phyloP scores from a whole-genome alignment of 2,888 invertebrate species.

The Andrena chrysosceles region DNA sequence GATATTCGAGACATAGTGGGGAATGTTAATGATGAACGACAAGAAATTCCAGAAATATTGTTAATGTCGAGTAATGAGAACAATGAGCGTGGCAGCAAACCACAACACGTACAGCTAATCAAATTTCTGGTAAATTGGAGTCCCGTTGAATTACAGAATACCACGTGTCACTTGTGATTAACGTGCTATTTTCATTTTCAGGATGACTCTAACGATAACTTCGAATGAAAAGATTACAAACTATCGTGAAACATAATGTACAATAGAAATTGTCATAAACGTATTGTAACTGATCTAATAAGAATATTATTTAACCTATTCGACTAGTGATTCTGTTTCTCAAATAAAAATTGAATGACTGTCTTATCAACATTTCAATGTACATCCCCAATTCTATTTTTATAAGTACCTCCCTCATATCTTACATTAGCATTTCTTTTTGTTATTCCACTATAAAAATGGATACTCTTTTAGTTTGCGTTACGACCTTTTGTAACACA shows the following conservation, averaged over 20 bases:
- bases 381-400: not conserved
- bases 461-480: no score
- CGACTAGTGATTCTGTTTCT: constrained; percentile 30
- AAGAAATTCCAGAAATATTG: constrained; percentile 62
- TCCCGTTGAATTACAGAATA: not conserved
- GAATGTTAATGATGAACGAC: constrained; percentile 33
- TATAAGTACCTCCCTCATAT: not conserved
- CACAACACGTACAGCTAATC: constrained; percentile 65
- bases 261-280: constrained; percentile 49
- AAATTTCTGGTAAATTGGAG: constrained; percentile 72
- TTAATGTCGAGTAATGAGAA: constrained; percentile 65
- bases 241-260: constrained; percentile 38
- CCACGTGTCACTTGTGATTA: not conserved
- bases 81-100: constrained; percentile 53
- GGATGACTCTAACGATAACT: constrained; percentile 39
- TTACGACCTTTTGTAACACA: no score
- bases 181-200: constrained; percentile 25
- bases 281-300: constrained; percentile 20
- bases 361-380: not conserved
- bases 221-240: constrained; percentile 30
- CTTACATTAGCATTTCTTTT: not conserved
- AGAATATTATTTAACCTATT: constrained; percentile 33
- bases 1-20: constrained; percentile 33
- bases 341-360: constrained; percentile 38
- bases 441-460: no score